These are phyloP conservation scores for Phoeniculus purpureus DNA, from an alignment of 2,797 vertebrate species.

Conservation along the genomic window DNA sequence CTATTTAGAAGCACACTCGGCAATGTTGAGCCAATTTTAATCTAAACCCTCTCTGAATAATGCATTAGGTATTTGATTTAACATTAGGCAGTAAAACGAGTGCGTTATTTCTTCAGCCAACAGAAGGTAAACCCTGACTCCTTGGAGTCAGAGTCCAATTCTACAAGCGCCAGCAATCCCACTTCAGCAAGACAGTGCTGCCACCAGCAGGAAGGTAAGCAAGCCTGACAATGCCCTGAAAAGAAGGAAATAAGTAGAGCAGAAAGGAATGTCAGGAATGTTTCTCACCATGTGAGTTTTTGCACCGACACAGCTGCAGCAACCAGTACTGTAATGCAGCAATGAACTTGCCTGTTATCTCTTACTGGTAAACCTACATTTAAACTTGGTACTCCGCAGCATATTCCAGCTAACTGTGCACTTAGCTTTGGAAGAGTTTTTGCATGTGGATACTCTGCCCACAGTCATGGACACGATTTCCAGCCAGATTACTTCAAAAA, in stretches of 20 bases:
- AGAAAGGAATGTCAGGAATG: neutral
- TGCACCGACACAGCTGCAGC: neutral
- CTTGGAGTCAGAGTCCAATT: neutral
- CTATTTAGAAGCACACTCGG: neutral
- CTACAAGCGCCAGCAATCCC: neutral
- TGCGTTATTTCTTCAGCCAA: neutral
- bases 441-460: conserved; percentile 20
- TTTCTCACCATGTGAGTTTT: conserved; percentile 15
- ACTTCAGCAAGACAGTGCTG: conserved; percentile 57
- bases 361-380: neutral
- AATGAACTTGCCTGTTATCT: conserved; percentile 34
- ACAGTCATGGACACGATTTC: conserved; percentile 47
- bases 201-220: conserved; percentile 68
- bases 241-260: neutral
- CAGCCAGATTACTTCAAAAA: conserved; percentile 59
- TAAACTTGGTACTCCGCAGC: conserved; percentile 30
- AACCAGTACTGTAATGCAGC: conserved; percentile 12
- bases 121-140: neutral
- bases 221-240: neutral
- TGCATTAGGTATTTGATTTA: conserved; percentile 1
- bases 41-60: neutral
- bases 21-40: neutral
- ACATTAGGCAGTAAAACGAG: neutral
- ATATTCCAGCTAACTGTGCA: conserved; percentile 24
- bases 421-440: conserved; percentile 25